Evolutionary conservation across 64 coral and sea anemone genomes (phyloP), one percentile per base, ranked within the genome.

Genomic region (Acropora tenuis): DNA sequence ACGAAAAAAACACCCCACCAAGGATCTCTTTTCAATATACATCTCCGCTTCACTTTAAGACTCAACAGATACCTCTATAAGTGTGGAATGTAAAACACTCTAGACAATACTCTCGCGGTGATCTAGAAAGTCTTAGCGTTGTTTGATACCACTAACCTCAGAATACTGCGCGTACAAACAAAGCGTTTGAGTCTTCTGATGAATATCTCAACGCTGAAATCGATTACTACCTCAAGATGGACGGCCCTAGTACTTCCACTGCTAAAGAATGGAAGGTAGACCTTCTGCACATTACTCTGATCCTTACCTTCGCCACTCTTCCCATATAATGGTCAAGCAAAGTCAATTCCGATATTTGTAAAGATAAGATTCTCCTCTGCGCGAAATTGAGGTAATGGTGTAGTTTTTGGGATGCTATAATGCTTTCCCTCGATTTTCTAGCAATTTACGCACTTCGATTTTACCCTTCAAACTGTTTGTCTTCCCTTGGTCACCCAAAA

Each of bases 101-200:
- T 48, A 19, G 47, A 80, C 45, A 72, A 78, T 41, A 8, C 58
- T 16, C 43, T 92, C 50, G 8, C 8, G 3, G 88, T 11, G 50
- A 13, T 52, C 41, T 49, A 74, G 61, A 90, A 90, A 11, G 92
- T 82, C 46, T 88, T 89, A 3, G 75, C 85, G 43, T 93, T 93
- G 47, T 93, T 78, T 43, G 92, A 92, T 7, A 87, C 16, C 15
- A 61, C 8, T 11, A 6, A 61, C 58, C 9, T 61, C 8, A 11
- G 8, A 2, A 61, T 11, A 59, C 90, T 72, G 15, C 69, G 12
- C 49, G 72, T 59, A 16, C 53, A 13, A 1, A 49, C 15, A 80
- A 93, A 79, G 47, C 77, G 58, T 19, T 85, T 78, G 43, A 88
- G n/a, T 15, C 83, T 67, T 71, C 76, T 11, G 20, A 80, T 80